phyloP scores from a whole-genome alignment of 2,113 vertebrate genomes.

The Acanthisitta chloris region DNA sequence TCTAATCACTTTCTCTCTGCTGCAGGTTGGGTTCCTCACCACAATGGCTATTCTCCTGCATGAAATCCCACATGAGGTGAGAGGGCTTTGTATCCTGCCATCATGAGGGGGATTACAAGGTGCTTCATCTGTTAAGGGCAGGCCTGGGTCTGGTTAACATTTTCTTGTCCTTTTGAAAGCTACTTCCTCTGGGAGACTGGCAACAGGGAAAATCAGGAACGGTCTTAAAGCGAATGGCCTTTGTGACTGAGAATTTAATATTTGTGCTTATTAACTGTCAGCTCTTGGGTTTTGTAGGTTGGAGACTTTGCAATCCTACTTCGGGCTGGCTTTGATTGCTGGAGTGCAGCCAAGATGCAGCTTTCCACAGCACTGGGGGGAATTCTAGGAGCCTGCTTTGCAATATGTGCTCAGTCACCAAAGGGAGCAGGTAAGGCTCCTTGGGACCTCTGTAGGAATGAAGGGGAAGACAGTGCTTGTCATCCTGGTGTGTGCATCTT shows the following conservation, averaged over 20 bases:
- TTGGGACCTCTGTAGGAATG: not conserved
- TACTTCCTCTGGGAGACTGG: not conserved
- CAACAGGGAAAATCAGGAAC: not conserved
- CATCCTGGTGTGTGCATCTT: not conserved
- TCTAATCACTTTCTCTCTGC: not conserved
- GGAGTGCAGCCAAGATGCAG: constrained; percentile 97
- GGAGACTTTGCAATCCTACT: constrained; percentile 97
- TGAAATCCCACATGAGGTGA: constrained; percentile 97
- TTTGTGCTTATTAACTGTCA: not conserved
- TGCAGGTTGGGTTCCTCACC: constrained; percentile 91
- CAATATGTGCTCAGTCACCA: constrained; percentile 89
- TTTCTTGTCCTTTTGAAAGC: not conserved
- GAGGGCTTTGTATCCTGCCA: not conserved
- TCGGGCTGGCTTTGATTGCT: constrained; percentile 94
- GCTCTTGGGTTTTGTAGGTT: constrained; percentile 74
- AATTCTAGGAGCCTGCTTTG: constrained; percentile 89
- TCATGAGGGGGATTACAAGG: not conserved
- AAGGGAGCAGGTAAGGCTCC: constrained; percentile 85
- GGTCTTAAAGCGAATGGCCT: not conserved
- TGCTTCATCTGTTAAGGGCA: not conserved
- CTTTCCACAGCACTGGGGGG: constrained; percentile 91
- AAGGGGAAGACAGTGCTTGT: not conserved
- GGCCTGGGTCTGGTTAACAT: not conserved
- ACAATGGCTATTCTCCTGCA: constrained; percentile 96
- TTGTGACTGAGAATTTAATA: not conserved